phyloP scores from a whole-genome alignment of 37 sponge, comb jelly and placozoan species.

The Dysidea cf. avara region DNA sequence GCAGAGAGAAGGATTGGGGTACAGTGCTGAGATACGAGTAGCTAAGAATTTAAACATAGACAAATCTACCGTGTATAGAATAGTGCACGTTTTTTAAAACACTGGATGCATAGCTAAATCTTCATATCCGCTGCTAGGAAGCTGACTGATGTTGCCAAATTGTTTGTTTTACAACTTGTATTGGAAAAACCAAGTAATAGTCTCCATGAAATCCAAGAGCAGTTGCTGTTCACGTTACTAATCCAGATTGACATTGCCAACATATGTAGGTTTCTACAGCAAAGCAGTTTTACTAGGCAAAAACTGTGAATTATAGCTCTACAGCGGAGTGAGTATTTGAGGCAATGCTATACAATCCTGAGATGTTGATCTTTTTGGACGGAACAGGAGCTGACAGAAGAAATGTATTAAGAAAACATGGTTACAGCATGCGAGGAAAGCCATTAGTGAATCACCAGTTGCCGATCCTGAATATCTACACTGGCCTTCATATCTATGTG shows the following conservation, averaged over 20 bases:
- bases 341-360: too few relatives aligned
- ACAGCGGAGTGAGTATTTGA: conserved; percentile 11
- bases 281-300: conserved; percentile 25
- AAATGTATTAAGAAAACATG: too few relatives aligned
- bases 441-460: too few relatives aligned
- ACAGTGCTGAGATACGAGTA: background rate
- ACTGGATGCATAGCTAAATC: conserved; percentile 28
- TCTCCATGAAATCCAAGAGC: conserved; percentile 13
- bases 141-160: conserved; percentile 20
- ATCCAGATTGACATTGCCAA: conserved; percentile 13
- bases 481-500: too few relatives aligned
- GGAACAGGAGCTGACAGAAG: too few relatives aligned
- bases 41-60: conserved; percentile 28
- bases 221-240: background rate
- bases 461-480: too few relatives aligned
- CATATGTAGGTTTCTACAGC: conserved; percentile 13
- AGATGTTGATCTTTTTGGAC: too few relatives aligned
- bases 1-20: conserved; percentile 30
- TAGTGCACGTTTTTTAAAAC: conserved; percentile 6
- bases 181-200: conserved; percentile 20
- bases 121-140: conserved; percentile 25
- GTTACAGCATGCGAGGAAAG: too few relatives aligned
- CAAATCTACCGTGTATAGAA: conserved; percentile 31
- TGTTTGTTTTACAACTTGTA: conserved; percentile 33
- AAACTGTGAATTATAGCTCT: conserved; percentile 12